Conservation (phyloP, 53 echinoderm and acorn worm genomes). For the Actinopyga echinites region DNA sequence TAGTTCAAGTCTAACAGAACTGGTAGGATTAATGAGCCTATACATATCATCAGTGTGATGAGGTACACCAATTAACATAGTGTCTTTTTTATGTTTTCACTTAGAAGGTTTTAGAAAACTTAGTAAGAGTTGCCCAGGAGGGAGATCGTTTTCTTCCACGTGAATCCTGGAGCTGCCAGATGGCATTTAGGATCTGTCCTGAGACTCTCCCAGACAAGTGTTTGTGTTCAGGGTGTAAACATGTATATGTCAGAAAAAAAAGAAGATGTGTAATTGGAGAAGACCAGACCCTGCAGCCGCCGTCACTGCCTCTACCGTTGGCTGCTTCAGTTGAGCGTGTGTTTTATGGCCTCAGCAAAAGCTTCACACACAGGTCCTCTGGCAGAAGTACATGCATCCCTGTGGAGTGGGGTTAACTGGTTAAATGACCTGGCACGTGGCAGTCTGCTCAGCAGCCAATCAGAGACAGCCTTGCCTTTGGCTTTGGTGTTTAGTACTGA, state of each 20-base stretch:
- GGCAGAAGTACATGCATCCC: background rate
- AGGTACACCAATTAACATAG: too few relatives aligned
- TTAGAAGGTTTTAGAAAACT: too few relatives aligned
- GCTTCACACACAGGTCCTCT: background rate
- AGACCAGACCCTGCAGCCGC: background rate
- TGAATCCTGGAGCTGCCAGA: conserved; percentile 11
- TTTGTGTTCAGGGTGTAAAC: conserved; percentile 26
- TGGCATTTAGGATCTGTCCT: conserved; percentile 17
- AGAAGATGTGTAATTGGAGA: conserved; percentile 22
- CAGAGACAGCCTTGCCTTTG: background rate
- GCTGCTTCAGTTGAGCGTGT: background rate
- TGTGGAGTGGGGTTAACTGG: conserved; percentile 34
- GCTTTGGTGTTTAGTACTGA: conserved; percentile 32
- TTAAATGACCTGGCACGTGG: conserved; percentile 41
- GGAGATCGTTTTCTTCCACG: background rate
- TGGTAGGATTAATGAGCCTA: too few relatives aligned
- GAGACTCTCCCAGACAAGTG: conserved; percentile 28
- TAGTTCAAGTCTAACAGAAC: too few relatives aligned
- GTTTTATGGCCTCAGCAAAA: conserved; percentile 13
- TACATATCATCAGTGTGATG: too few relatives aligned
- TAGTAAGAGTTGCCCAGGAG: too few relatives aligned
- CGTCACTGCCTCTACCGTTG: background rate
- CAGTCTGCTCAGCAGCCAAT: conserved; percentile 19
- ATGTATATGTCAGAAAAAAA: background rate
- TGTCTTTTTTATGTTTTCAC: too few relatives aligned